Evolutionary conservation across 2,113 vertebrate species (phyloP).

Genomic region (Maccullochella peelii): DNA sequence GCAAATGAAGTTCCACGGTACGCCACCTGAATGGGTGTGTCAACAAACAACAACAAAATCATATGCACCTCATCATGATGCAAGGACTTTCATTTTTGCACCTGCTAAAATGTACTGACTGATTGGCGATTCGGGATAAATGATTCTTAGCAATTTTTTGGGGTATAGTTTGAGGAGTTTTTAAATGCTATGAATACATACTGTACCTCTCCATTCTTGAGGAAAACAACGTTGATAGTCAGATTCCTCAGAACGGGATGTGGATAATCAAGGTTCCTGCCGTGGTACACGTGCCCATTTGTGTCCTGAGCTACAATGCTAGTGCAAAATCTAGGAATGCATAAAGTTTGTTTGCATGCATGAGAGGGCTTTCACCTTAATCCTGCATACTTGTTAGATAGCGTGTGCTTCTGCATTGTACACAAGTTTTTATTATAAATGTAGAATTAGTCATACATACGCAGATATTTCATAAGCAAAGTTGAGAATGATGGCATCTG

Average conservation of each 20-base stretch:
- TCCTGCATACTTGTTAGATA: not conserved
- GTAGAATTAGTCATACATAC: slow-evolving; percentile 82
- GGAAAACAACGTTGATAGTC: slow-evolving; percentile 88
- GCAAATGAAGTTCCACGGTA: slow-evolving; percentile 93
- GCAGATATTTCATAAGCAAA: slow-evolving; percentile 91
- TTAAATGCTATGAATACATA: not conserved
- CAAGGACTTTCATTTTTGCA: not conserved
- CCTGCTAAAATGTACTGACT: not conserved
- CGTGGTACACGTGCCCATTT: slow-evolving; percentile 90
- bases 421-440: not conserved
- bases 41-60: slow-evolving; percentile 4
- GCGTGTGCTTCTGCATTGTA: not conserved
- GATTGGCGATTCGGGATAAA: not conserved
- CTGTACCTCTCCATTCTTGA: slow-evolving; percentile 86
- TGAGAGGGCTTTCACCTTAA: not conserved
- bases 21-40: slow-evolving; percentile 76
- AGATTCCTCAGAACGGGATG: slow-evolving; percentile 87
- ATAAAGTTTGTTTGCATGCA: slow-evolving; percentile 22
- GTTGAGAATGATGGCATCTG: slow-evolving; percentile 89
- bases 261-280: slow-evolving; percentile 92
- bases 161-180: not conserved
- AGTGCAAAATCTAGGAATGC: slow-evolving; percentile 89
- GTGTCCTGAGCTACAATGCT: slow-evolving; percentile 92
- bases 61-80: not conserved
- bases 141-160: not conserved